These are phyloP conservation scores for Alethe castanea DNA, from an alignment of 2,113 vertebrate genomes.

Conservation along the genomic window DNA sequence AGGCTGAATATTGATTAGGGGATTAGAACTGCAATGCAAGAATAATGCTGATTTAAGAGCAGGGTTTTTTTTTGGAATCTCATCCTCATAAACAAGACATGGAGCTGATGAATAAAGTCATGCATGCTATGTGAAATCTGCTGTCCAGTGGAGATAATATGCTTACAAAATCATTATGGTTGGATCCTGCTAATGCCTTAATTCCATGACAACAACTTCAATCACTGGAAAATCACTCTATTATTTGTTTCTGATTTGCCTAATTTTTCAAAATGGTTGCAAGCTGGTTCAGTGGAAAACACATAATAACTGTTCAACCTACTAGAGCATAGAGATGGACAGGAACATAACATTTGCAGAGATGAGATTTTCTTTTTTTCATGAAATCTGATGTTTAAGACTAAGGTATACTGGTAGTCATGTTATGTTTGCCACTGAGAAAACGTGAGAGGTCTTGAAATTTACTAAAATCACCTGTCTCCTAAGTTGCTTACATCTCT, in stretches of 20 bases:
- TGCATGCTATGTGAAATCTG: background rate
- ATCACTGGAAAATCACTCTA: background rate
- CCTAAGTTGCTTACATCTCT: background rate
- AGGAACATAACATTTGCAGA: background rate
- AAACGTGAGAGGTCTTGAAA: background rate
- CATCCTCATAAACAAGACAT: background rate
- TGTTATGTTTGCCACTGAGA: background rate
- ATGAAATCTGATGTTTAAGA: background rate
- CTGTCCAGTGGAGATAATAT: conserved; percentile 25
- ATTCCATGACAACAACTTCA: conserved; percentile 5
- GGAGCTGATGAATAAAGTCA: background rate
- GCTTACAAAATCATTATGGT: background rate
- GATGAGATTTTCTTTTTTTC: background rate
- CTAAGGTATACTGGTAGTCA: background rate
- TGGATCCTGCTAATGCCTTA: background rate
- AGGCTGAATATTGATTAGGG: background rate
- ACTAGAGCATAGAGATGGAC: background rate
- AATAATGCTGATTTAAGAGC: background rate
- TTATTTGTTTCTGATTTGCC: conserved; percentile 24
- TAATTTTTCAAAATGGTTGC: background rate
- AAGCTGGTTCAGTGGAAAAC: background rate
- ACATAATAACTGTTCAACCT: background rate
- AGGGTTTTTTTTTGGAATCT: background rate
- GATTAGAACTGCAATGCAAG: background rate
- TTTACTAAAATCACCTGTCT: background rate